Evolutionary conservation across 1,140 invertebrate species (phyloP).

Genomic region (Aphelenchoides avenae): DNA sequence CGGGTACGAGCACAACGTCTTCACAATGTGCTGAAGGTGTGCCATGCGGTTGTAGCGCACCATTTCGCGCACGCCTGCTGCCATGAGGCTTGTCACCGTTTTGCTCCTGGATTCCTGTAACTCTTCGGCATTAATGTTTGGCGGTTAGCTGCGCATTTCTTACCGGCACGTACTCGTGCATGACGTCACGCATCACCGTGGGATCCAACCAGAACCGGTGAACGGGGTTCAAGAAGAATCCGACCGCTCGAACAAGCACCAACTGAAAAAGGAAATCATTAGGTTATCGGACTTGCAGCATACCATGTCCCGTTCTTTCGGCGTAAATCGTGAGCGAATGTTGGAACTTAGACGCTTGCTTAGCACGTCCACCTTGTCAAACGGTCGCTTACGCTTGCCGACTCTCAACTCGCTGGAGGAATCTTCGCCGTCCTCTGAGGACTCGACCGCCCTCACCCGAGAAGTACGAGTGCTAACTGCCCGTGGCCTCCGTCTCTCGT

Average conservation of each 20-base stretch:
- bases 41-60: conserved; percentile 39
- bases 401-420: neutral
- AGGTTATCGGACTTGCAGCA: conserved; percentile 12
- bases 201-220: conserved; percentile 56
- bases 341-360: conserved; percentile 32
- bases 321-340: conserved; percentile 42
- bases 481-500: conserved; percentile 4
- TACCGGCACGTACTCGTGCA: conserved; percentile 56
- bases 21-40: conserved; percentile 53
- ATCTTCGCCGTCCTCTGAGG: conserved; percentile 2
- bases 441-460: too few species aligned
- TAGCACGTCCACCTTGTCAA: conserved; percentile 42
- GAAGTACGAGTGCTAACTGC: too few species aligned
- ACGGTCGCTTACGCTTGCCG: conserved; percentile 31
- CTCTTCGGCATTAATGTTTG: conserved; percentile 28
- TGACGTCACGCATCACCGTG: conserved; percentile 51
- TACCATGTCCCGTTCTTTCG: conserved; percentile 51
- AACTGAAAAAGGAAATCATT: conserved; percentile 35
- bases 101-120: conserved; percentile 42
- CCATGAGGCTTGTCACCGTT: conserved; percentile 50
- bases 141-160: conserved; percentile 23
- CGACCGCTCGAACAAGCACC: conserved; percentile 51
- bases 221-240: conserved; percentile 55
- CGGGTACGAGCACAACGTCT: conserved; percentile 42
- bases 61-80: conserved; percentile 53